phyloP scores from a whole-genome alignment of 2,113 vertebrate species.

The Syngnathus typhle region DNA sequence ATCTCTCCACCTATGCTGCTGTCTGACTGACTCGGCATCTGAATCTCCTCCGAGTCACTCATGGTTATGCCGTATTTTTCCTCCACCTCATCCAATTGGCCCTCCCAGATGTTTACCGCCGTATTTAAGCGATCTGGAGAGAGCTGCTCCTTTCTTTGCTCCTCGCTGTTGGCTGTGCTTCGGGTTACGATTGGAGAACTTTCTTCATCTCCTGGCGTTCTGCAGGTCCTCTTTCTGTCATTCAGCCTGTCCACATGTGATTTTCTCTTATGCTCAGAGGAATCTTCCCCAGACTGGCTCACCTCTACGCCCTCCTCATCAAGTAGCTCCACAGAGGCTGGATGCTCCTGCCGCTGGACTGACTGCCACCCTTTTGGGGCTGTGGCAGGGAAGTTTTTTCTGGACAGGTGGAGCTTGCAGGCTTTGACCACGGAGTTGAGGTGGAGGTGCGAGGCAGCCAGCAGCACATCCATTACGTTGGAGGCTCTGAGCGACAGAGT shows the following conservation, averaged over 20 bases:
- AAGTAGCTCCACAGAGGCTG: conserved; percentile 38
- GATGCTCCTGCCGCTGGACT: conserved; percentile 31
- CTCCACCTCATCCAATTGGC: conserved; percentile 33
- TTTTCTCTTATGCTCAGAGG: background rate
- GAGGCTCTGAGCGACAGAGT: conserved; percentile 83
- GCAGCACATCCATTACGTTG: conserved; percentile 90
- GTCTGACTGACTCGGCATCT: conserved; percentile 89
- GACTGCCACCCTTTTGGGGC: conserved; percentile 71
- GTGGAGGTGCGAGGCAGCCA: conserved; percentile 89
- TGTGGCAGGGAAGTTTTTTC: conserved; percentile 82
- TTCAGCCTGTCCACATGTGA: conserved; percentile 58
- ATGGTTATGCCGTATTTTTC: conserved; percentile 53
- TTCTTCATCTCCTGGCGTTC: conserved; percentile 66
- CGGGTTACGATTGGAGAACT: conserved; percentile 56
- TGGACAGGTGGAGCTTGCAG: conserved; percentile 89
- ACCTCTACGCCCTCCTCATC: conserved; percentile 46
- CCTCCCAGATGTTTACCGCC: conserved; percentile 68
- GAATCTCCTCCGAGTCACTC: conserved; percentile 77
- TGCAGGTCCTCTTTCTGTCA: conserved; percentile 69
- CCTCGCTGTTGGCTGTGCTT: conserved; percentile 33
- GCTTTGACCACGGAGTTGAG: conserved; percentile 88
- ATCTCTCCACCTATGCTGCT: conserved; percentile 51
- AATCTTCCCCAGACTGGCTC: conserved; percentile 44
- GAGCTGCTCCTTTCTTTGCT: conserved; percentile 68
- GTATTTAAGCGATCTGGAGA: conserved; percentile 71